Percentiles rank a stretch among this genome's conserved stretches.
Evolutionary conservation across 2,797 vertebrate genomes (phyloP).

Genomic region (Urophycis tenuis): DNA sequence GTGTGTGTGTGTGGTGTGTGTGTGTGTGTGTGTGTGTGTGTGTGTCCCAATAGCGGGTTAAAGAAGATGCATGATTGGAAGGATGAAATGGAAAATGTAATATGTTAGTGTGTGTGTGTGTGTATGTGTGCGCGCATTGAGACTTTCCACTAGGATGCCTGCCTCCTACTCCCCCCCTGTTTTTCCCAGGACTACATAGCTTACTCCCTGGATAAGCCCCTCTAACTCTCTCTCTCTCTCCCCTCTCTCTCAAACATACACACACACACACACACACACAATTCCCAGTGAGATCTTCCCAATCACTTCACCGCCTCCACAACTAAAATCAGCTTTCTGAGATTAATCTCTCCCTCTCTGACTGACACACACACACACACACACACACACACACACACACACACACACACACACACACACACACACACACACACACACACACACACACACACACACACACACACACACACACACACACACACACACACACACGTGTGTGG

Average conservation of each 20-base stretch:
- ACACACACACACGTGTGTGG: no score
- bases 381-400: conserved; percentile 11
- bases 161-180: conserved; percentile 30
- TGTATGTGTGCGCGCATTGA: not conserved
- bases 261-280: no score
- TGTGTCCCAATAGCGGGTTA: not conserved
- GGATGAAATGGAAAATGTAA: conserved; percentile 26
- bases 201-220: conserved; percentile 47
- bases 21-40: not conserved
- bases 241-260: no score
- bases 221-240: conserved; percentile 8
- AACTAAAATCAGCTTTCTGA: conserved; percentile 70
- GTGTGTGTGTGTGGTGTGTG: not conserved
- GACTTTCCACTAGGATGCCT: conserved; percentile 29
- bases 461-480: no score
- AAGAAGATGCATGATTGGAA: conserved; percentile 26
- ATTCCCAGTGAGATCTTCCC: conserved; percentile 54
- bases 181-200: conserved; percentile 53
- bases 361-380: not conserved
- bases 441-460: no score
- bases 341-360: conserved; percentile 55
- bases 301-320: conserved; percentile 54
- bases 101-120: conserved; percentile 19
- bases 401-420: no score
- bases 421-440: no score